phyloP scores from a whole-genome alignment of 2,888 invertebrate genomes.

The Diplazon laetatorius region DNA sequence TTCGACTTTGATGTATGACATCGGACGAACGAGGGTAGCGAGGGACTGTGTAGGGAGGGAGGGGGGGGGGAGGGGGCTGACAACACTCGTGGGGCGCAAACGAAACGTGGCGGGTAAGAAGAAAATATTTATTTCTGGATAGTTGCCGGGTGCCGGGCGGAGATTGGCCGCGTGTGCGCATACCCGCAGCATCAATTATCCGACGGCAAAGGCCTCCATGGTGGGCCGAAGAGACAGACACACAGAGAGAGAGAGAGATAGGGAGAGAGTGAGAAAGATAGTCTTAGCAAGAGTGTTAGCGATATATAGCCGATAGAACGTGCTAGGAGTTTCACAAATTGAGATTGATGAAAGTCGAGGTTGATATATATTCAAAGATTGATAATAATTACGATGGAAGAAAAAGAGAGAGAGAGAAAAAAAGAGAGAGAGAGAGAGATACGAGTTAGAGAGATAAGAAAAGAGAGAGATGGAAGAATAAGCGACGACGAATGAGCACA shows the following conservation, averaged over 20 bases:
- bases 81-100: too few relatives aligned
- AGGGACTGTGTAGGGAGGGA: too few relatives aligned
- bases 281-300: slow-evolving; percentile 17
- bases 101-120: slow-evolving; percentile 11
- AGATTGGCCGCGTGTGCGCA: slow-evolving; percentile 18
- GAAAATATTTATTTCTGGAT: slow-evolving; percentile 29
- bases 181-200: slow-evolving; percentile 42
- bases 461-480: neutral
- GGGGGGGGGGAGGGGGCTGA: too few relatives aligned
- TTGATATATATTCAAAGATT: slow-evolving; percentile 44
- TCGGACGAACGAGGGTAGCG: too few relatives aligned
- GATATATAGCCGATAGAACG: slow-evolving; percentile 26
- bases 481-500: slow-evolving; percentile 11
- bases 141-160: slow-evolving; percentile 21
- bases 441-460: too few relatives aligned
- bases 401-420: slow-evolving; percentile 4
- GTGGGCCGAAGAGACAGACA: too few relatives aligned
- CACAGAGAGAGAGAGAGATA: neutral
- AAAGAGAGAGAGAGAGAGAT: neutral
- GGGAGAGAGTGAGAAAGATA: neutral
- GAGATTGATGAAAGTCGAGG: slow-evolving; percentile 64
- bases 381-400: slow-evolving; percentile 35
- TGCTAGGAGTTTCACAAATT: slow-evolving; percentile 61
- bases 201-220: slow-evolving; percentile 1
- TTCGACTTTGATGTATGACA: too few relatives aligned